Evolutionary conservation across 2,888 invertebrate genomes (phyloP), one percentile per base, ranked within the genome.

Genomic region (Abscondita cerata): DNA sequence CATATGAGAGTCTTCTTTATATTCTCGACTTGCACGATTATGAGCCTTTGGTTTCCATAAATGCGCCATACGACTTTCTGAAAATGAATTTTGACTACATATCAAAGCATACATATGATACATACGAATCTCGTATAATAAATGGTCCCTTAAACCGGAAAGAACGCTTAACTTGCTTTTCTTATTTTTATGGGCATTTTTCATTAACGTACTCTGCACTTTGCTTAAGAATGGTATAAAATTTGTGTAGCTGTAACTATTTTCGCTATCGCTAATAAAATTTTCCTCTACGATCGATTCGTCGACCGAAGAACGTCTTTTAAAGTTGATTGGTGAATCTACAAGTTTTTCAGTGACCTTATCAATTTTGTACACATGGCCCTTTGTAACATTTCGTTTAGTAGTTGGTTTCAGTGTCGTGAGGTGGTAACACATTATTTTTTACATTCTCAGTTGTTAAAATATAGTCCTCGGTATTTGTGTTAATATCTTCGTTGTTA

Each of bases 111-210:
- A 8, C 6, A 41, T 36, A 12, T 41, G 1, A 41, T 61, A 77
- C 83, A 83, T 81, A 92, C 92, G 87, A 69, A 92, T 90, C 72
- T 87, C 86, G 18, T 78, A 76, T 65, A 91, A 79, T 16, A 92
- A 80, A 57, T 83, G 81, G 65, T 87, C 84, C 64, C 85, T 84
- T 56, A 90, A 81, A 13, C 82, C 77, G 66, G 83, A 82, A 55
- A 90, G 80, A 72, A 87, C 86, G 44, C 78, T 75, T 9, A 88
- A 78, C 78, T 89, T 89, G 52, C 84, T 84, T 44, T 73, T 73
- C 13, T 72, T 64, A 25, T 71, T 70, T 51, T 78, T 79, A 15
- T 84, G 80, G 2, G 81, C 81, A 62, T 78, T 81, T 13, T 70
- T 68, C 33, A 77, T 68, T 25, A 81, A 67, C 18, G 73, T 74